phyloP scores from a whole-genome alignment of 37 sponge, comb jelly and placozoan genomes.

The Hormiphora californensis region DNA sequence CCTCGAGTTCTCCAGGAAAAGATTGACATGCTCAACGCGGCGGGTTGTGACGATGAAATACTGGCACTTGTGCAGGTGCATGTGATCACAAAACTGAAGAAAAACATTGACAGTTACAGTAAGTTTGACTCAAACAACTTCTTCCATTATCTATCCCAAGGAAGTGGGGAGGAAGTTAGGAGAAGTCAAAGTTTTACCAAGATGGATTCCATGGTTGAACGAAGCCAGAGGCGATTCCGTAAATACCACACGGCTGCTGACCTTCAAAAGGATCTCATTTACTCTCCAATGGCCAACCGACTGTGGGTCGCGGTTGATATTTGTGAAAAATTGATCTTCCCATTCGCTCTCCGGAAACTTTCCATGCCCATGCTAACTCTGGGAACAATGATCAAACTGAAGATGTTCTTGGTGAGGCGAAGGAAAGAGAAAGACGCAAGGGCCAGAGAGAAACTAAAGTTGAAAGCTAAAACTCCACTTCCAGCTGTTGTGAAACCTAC shows the following conservation, averaged over 20 bases:
- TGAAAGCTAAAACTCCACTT: no score
- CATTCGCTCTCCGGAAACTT: conserved; percentile 4
- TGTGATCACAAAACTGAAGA: conserved; percentile 17
- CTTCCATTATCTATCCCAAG: not conserved
- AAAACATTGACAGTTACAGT: not conserved
- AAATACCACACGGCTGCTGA: not conserved
- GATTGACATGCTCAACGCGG: not conserved
- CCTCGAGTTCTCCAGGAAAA: not conserved
- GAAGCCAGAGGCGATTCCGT: not conserved
- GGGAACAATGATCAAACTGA: conserved; percentile 5
- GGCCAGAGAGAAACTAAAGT: no score
- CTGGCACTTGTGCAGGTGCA: conserved; percentile 32
- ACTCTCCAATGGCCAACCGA: conserved; percentile 4
- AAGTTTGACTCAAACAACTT: conserved; percentile 23
- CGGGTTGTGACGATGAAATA: conserved; percentile 28
- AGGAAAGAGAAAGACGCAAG: conserved; percentile 1
- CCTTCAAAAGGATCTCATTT: not conserved
- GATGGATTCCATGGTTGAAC: no score
- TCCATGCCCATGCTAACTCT: conserved; percentile 31
- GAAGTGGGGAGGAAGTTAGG: not conserved
- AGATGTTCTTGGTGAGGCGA: conserved; percentile 35
- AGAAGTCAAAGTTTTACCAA: not conserved
- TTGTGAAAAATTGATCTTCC: conserved; percentile 41
- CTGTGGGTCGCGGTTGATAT: conserved; percentile 46
- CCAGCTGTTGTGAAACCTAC: not conserved